Evolutionary conservation across 2,113 vertebrate genomes (phyloP), one percentile per base, ranked within the genome.

Genomic region (Cryptotis parvus): DNA sequence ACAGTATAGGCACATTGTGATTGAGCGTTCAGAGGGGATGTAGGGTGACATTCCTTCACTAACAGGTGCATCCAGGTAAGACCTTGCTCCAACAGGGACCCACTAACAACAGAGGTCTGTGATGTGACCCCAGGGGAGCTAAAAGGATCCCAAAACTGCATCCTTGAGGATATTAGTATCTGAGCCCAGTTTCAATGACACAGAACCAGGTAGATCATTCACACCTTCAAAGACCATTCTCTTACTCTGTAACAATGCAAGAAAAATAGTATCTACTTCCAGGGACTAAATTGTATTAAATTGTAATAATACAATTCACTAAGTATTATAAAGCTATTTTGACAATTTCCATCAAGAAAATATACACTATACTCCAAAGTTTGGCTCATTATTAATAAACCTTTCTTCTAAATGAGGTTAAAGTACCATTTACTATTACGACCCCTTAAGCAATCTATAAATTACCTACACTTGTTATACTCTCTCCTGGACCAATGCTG

Each of bases 361-460:
- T 37, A 45, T 22, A 65, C 16, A 65, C 27, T 65, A 65, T 18
- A 58, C 24, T 78, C 43, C 80, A 70, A 75, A 91, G 49, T 63
- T 81, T n/a, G 74, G 45, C 20, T 69, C 29, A 55, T 65, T 70
- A 55, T 65, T 70, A 70, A 41, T 58, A 66, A 92, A 91, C 20
- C 37, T 11, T 31, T 92, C 68, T 37, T 63, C 52, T 89, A 37
- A 91, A 82, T 33, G 27, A 82, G 3, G 41, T 82, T 77, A 87
- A 89, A 90, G 63, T 78, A 68, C 10, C 35, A 91, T 75, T 92
- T 80, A 74, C 33, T 49, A 89, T 29, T 33, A 87, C 66, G 35
- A 74, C 69, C 31, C 7, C 18, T 74, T 35, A 68, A 76, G 69
- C 79, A 77, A 84, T 9, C 65, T 90, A 87, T 45, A 49, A 49